Conservation (phyloP, 2,113 vertebrate genomes). For the Cyanoderma ruficeps region DNA sequence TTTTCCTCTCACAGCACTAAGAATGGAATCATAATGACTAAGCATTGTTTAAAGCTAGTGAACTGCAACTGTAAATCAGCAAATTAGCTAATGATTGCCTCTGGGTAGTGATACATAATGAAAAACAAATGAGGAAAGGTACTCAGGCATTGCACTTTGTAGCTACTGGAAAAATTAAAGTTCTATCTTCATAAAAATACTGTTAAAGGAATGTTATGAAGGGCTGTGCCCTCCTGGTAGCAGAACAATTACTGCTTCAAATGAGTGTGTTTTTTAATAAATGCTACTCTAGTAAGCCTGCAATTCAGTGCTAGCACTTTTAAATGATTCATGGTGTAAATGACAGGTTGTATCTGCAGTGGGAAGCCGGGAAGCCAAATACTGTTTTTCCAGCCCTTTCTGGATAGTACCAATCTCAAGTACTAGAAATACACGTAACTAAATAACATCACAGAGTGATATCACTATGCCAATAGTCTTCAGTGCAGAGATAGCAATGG, state of each 20-base stretch:
- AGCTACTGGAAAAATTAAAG: conserved; percentile 66
- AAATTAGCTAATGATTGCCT: conserved; percentile 75
- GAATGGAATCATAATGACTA: conserved; percentile 33
- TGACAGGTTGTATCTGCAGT: neutral
- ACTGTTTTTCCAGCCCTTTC: neutral
- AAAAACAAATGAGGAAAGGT: conserved; percentile 70
- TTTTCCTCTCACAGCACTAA: conserved; percentile 15
- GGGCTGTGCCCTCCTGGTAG: conserved; percentile 21
- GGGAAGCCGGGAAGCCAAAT: neutral
- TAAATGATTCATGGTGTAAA: conserved; percentile 15
- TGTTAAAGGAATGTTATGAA: conserved; percentile 53
- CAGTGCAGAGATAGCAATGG: neutral
- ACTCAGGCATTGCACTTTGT: conserved; percentile 54
- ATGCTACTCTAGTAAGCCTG: neutral
- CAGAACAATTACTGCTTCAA: conserved; percentile 61
- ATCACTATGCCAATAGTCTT: neutral
- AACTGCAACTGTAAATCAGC: conserved; percentile 66
- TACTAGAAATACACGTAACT: neutral
- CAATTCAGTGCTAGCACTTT: neutral
- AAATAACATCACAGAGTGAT: neutral
- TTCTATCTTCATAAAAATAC: conserved; percentile 60
- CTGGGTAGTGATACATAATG: conserved; percentile 62
- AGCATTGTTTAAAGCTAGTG: conserved; percentile 69
- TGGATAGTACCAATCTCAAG: neutral
- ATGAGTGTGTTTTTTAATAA: conserved; percentile 60